Percentiles rank a stretch among this genome's conserved stretches.
These are phyloP conservation scores for Melanophora roralis DNA, from an alignment of 2,888 invertebrate species.

Conservation along the genomic window DNA sequence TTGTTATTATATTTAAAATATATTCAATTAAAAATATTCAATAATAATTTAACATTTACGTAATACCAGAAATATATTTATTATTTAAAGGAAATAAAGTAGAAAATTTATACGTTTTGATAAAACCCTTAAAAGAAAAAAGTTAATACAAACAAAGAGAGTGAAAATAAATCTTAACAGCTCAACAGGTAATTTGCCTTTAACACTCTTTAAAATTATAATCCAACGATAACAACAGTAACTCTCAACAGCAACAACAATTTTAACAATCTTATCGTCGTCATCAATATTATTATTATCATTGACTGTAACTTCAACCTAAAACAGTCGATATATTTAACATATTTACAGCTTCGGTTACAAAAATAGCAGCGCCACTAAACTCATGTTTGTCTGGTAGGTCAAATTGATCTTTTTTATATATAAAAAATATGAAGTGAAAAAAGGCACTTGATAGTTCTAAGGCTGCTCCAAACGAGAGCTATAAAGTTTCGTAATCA, in stretches of 20 bases:
- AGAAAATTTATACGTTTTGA: not conserved
- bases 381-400: no score
- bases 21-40: no score
- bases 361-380: not conserved
- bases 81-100: not conserved
- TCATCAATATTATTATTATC: not conserved
- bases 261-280: not conserved
- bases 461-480: no score
- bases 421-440: no score
- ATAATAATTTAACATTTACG: not conserved
- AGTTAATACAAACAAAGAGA: slow-evolving; percentile 3
- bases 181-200: not conserved
- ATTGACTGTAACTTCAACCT: no score
- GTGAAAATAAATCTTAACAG: not conserved
- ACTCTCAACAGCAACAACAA: not conserved
- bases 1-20: not conserved
- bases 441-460: no score
- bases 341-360: no score
- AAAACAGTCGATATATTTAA: no score
- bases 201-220: not conserved
- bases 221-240: not conserved
- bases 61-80: slow-evolving; percentile 8
- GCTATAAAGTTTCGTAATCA: no score
- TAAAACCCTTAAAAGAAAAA: not conserved
- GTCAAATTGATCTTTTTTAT: no score